Evolutionary conservation across 2,113 vertebrate genomes (phyloP), one percentile per base, ranked within the genome.

Genomic region (Nesoenas mayeri): DNA sequence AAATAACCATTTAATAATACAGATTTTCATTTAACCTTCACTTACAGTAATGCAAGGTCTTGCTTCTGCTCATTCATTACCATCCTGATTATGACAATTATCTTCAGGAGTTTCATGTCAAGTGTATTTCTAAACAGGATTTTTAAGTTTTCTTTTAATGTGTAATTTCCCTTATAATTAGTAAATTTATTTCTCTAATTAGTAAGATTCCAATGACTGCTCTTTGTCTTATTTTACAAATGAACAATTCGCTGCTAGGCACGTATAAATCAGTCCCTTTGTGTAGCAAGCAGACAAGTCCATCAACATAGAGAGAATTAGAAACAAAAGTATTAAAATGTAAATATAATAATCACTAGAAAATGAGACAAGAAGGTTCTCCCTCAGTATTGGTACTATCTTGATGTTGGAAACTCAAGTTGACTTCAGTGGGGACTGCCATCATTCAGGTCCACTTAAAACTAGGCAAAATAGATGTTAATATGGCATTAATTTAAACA

Each of bases 1-100:
- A 78, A 74, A 78, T 12, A 3, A 54, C 54, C 5, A 31, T 15
- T 64, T 65, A 69, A 57, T 34, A 79, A 24, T 4, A 82, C 1
- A 31, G 24, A 9, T 32, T 66, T 61, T 61, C 5, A 74, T 66
- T 87, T 54, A 56, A 89, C 34, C 4, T 60, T 17, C 11, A 29
- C 15, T 11, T 20, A 56, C 3, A 58, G 2, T 18, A 71, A 81
- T 18, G 5, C 0, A 0, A 74, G 6, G 15, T 64, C 32, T 85
- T 88, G 5, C 8, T 86, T 79, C 34, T 86, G 38, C 8, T 85
- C 15, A 48, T 79, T 81, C 51, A 12, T 71, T 88, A 24, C 10
- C 5, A 25, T 38, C 18, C 4, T 74, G 19, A 3, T 15, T 71
- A 16, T 11, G 13, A n/a, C 2, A 71, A 51, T n/a, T 56, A 9